Base-by-base conservation (phyloP, 2,113 vertebrate genomes). In the Cranoglanis bouderius region DNA sequence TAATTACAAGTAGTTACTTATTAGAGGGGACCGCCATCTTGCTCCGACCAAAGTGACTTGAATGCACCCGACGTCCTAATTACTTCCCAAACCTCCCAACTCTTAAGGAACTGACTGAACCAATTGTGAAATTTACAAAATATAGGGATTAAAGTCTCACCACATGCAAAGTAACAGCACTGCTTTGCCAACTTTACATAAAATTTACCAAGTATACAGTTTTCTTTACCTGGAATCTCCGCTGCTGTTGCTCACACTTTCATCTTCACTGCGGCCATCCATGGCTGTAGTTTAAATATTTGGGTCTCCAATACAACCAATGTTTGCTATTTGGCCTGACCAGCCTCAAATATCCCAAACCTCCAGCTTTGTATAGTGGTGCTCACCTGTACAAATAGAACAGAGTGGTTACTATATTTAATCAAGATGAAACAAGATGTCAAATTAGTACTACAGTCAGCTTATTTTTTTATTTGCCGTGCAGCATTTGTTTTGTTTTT, bases 241-340 rank as follows among this genome's bases (percentile, higher is more conserved):
- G 93, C 96, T 98, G 92, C 97, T 98, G 94, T 99, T 99, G 96
- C 96, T 98, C 93, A 96, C 90, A 92, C 97, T 98, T 95, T 99
- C 98, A 92, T 99, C 97, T 95, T 99, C 98, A 93, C 97, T 98
- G 90, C 98, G 97, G 92, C 96, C 97, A 96, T 97, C 99, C 98
- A 99, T 99, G 95, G 89, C 93, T 90, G 92, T 91, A 92, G 90
- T 91, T 87, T 88, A 88, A 91, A 89, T 80, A 84, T n/a, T 88
- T 85, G 90, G 87, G 88, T 86, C 88, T 87, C 82, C 72, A 89
- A 88, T 90, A 82, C 59, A 77, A 88, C 61, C 55, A 80, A 88
- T 89, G 83, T 82, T 75, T 74, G 61, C 82, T 78, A 40, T 19
- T 81, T 81, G 77, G 63, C 53, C 49, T 90, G 63, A 57, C 59